Base-by-base conservation (phyloP, 2,888 invertebrate genomes). In the Drosophila pseudotakahashii region DNA sequence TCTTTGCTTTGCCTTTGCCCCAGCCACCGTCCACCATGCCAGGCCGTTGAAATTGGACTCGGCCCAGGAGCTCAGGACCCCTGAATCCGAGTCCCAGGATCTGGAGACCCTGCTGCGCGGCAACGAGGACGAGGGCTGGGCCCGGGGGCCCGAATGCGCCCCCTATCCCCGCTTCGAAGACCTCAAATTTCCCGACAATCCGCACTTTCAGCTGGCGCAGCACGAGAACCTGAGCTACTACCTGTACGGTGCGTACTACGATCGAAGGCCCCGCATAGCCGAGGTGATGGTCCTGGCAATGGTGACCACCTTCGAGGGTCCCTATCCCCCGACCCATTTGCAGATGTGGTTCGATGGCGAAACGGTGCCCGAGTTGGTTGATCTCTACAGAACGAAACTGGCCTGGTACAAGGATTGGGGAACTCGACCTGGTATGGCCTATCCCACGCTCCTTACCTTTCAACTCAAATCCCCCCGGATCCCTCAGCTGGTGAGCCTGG, bases 401-500 rank as follows among this genome's bases (percentile, higher is more conserved):
- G 26, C 4, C 0, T 81, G 81, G 81, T 71, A 61, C n/a, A 16
- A 19, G 0, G 1, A 0, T 0, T 81, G 81, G 81, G 78, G 77
- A 23, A 7, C 9, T 0, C 42, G 2, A 0, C 7, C 16, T 6
- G 52, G 53, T 0, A 13, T 53, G 2, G 45, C 58, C 0, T 81
- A 72, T 36, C 79, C 81, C 1, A 48, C 62, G 5, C 10, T 73
- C 0, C 10, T 81, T 13, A 57, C n/a, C 3, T 81, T 41, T n/a
- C 48, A 5, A 9, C 64, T 23, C 39, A 0, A 9, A 34, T n/a
- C 77, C 5, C 7, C 7, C 3, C 11, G 77, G 0, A 53, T 77
- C 7, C 81, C 81, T 0, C 75, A 81, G 16, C n/a, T 81, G 45
- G 81, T 85, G 3, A 67, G 86, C 0, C 6, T 81, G 52, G 80